Evolutionary conservation across 2,113 vertebrate species (phyloP), one percentile per base, ranked within the genome.

Genomic region (Syrmaticus mikado): DNA sequence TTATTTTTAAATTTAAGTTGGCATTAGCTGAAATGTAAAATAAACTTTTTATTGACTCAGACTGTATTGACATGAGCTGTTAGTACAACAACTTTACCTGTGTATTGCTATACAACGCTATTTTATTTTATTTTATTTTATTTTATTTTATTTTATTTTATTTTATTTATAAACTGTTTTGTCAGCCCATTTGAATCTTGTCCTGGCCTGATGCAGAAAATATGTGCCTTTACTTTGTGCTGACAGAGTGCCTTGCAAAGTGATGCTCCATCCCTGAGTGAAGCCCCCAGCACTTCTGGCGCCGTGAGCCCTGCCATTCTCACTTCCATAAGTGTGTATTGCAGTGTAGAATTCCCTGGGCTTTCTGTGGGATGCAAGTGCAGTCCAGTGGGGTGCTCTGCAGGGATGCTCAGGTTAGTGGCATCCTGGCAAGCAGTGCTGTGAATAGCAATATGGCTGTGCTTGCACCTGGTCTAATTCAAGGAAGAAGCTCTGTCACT

Each of bases 361-460:
- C 50, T 75, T 15, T 0, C 57, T 46, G 64, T 13, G 21, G 19
- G 53, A 24, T 32, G 28, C 52, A 1, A 2, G 7, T 67, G 45
- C 30, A 58, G 36, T 57, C 68, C 4, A 0, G 0, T 36, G 46
- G 30, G 32, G 1, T n/a, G 34, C 18, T 92, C 52, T 68, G 25
- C 32, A 50, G 72, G 38, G 53, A 11, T 28, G 8, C 24, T 8
- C 52, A 10, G 32, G 8, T 21, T n/a, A 36, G n/a, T 0, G 0
- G 67, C 58, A 11, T 0, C 0, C 34, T 48, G 20, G 21, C 24
- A 15, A 6, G 21, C 38, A 50, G 6, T 25, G 64, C 53, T 16
- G 13, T 0, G 6, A 58, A 18, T 12, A 76, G 36, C 16, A 21
- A 14, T 0, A 0, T 21, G 48, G 19, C 65, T 81, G 27, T 36